These are phyloP conservation scores for Chloroceryle amazona DNA, from an alignment of 2,797 vertebrate species.

Conservation along the genomic window DNA sequence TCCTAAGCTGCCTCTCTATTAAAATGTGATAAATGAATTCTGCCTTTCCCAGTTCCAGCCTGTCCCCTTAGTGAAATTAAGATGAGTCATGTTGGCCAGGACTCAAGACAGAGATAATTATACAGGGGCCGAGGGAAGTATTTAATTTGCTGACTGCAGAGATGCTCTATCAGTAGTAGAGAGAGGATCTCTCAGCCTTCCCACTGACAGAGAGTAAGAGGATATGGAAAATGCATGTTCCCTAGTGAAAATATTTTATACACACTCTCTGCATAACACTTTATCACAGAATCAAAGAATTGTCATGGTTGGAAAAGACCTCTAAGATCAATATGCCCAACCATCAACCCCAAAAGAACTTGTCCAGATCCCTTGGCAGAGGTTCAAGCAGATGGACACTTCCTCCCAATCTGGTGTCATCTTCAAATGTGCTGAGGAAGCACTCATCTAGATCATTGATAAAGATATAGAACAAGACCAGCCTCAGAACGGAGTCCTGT, in stretches of 20 bases:
- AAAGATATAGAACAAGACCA: too few species aligned
- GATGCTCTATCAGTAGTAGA: not conserved
- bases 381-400: too few species aligned
- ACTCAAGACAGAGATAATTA: conserved; percentile 73
- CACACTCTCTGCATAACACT: not conserved
- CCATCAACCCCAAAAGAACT: too few species aligned
- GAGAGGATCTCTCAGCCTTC: not conserved
- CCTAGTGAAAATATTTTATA: not conserved
- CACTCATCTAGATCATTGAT: too few species aligned
- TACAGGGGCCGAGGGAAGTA: conserved; percentile 33
- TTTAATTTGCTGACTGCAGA: not conserved
- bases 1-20: conserved; percentile 83
- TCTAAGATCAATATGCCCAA: too few species aligned
- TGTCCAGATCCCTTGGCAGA: too few species aligned
- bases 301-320: too few species aligned
- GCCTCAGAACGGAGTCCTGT: too few species aligned
- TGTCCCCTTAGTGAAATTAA: conserved; percentile 80
- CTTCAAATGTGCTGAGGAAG: too few species aligned
- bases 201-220: not conserved
- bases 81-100: conserved; percentile 66
- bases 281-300: too few species aligned
- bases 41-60: conserved; percentile 78
- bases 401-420: too few species aligned
- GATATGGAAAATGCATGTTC: not conserved
- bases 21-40: conserved; percentile 87